A percentile compares a stretch with the other conserved stretches of the same genome.
Conservation (phyloP, 1,140 invertebrate species). For the Aricia agestis region DNA sequence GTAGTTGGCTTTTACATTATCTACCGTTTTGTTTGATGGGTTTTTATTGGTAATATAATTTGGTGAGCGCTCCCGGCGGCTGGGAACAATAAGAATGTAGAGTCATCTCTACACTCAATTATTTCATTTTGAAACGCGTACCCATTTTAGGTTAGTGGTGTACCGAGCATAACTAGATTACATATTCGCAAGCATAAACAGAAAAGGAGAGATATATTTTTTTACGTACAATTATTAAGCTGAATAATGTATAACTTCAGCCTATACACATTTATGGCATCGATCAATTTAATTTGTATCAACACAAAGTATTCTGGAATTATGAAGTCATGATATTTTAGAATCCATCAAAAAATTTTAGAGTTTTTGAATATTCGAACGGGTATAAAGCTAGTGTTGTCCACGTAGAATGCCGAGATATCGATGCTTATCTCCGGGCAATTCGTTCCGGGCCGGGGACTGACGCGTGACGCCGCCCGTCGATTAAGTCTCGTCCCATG, state of each 20-base stretch:
- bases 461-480: constrained; percentile 52
- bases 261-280: too few species aligned
- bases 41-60: constrained; percentile 4
- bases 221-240: too few species aligned
- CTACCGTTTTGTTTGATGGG: constrained; percentile 11
- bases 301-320: too few species aligned
- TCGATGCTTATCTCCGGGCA: constrained; percentile 59
- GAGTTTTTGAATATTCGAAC: background rate
- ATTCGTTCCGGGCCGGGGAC: constrained; percentile 58
- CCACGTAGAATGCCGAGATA: constrained; percentile 34
- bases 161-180: background rate
- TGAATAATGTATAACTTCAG: too few species aligned
- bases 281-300: too few species aligned
- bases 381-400: constrained; percentile 31
- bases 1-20: constrained; percentile 10
- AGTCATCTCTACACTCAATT: constrained; percentile 42
- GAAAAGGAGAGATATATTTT: too few species aligned
- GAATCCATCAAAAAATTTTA: too few species aligned
- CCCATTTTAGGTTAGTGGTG: background rate
- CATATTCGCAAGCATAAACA: too few species aligned
- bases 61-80: constrained; percentile 28
- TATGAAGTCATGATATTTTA: too few species aligned
- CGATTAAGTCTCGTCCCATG: constrained; percentile 63
- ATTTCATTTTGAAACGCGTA: constrained; percentile 35
- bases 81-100: constrained; percentile 38